A percentile compares a stretch with the other conserved stretches of the same genome.
These are phyloP conservation scores for Macrocentrus cingulum DNA, from an alignment of 1,140 invertebrate species.

Conservation along the genomic window DNA sequence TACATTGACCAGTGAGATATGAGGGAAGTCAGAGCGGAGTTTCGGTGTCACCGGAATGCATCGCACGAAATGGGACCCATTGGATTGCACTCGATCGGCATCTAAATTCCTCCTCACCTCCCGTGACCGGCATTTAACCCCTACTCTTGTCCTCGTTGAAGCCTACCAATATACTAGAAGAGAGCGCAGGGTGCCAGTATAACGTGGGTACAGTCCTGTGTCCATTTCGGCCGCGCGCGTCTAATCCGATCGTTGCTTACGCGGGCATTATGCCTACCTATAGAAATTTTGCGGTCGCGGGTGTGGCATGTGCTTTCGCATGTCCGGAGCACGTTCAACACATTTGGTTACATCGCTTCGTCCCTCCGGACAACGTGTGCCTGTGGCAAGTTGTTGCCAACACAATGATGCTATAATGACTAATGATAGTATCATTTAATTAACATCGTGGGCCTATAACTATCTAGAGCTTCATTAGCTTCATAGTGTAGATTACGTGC, in stretches of 20 bases:
- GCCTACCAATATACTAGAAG: constrained; percentile 4
- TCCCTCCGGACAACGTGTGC: constrained; percentile 22
- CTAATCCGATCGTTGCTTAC: constrained; percentile 34
- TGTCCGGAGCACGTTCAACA: constrained; percentile 40
- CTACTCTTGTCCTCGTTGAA: constrained; percentile 14
- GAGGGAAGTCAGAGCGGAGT: constrained; percentile 16
- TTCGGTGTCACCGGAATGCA: constrained; percentile 25
- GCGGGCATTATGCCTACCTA: constrained; percentile 36
- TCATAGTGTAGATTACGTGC: background rate
- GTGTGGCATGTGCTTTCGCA: constrained; percentile 37
- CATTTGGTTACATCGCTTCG: constrained; percentile 27
- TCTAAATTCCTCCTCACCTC: constrained; percentile 33
- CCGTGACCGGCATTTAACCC: constrained; percentile 19
- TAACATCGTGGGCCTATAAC: constrained; percentile 54
- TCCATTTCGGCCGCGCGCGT: too few relatives aligned
- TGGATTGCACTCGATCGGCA: constrained; percentile 24
- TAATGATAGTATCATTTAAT: constrained; percentile 62
- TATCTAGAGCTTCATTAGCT: constrained; percentile 54
- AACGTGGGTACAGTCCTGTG: too few relatives aligned
- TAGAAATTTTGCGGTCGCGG: constrained; percentile 42
- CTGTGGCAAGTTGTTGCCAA: constrained; percentile 34
- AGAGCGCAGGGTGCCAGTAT: too few relatives aligned
- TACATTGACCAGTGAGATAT: background rate
- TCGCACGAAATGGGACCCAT: constrained; percentile 14
- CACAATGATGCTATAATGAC: constrained; percentile 57